phyloP scores from a whole-genome alignment of 2,797 vertebrate genomes.

The Phrynocephalus guinanensis region DNA sequence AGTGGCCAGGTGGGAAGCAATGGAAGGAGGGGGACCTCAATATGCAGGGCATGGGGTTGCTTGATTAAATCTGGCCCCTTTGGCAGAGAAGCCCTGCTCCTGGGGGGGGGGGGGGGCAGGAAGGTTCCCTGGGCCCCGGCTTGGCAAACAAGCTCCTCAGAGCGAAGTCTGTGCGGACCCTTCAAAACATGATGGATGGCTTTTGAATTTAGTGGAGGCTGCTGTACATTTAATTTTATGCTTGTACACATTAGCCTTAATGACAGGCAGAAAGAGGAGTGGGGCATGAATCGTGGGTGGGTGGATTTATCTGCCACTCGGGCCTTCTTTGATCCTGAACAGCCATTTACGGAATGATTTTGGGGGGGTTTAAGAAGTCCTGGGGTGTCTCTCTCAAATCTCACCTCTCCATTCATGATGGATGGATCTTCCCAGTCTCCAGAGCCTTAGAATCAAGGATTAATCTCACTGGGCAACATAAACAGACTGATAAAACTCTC shows the following conservation, averaged over 20 bases:
- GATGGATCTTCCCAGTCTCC: not conserved
- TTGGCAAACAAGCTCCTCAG: not conserved
- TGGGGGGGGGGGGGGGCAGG: too few species aligned
- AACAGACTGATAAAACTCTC: constrained; percentile 42
- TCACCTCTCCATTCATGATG: not conserved
- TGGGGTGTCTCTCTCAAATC: too few species aligned
- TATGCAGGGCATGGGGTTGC: too few species aligned
- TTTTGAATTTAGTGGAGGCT: not conserved
- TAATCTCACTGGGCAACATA: constrained; percentile 31
- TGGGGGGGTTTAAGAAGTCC: not conserved
- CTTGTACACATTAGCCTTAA: constrained; percentile 5
- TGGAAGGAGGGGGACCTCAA: not conserved
- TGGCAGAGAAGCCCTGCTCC: not conserved
- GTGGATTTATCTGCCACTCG: not conserved
- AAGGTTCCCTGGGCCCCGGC: not conserved
- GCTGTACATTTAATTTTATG: constrained; percentile 16
- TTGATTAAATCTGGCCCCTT: not conserved
- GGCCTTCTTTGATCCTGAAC: not conserved
- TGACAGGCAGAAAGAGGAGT: fast-evolving
- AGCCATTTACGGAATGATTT: not conserved
- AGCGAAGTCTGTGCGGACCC: not conserved
- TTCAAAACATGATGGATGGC: constrained; percentile 26
- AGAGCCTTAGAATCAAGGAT: not conserved
- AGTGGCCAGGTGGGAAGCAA: not conserved
- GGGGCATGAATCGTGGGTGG: not conserved